Conservation (phyloP, 2,113 vertebrate genomes). For the Romanogobio albipinnatus region DNA sequence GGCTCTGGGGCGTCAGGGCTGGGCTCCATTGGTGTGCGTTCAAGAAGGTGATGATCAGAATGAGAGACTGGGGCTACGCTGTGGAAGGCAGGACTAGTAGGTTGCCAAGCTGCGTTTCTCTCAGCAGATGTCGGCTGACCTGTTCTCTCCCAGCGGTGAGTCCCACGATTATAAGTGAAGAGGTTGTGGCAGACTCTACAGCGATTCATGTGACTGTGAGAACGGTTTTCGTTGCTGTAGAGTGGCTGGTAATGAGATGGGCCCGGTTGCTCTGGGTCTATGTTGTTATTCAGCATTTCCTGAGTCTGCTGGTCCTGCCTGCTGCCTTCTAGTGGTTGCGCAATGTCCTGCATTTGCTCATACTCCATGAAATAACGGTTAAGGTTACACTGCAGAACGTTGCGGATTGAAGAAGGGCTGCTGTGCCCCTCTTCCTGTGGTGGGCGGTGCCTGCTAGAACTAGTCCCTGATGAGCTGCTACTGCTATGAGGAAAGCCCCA, state of each 20-base stretch:
- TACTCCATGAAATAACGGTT: constrained; percentile 97
- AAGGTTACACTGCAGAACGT: constrained; percentile 93
- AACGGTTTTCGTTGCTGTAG: constrained; percentile 78
- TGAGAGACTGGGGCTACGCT: constrained; percentile 69
- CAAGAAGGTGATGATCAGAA: constrained; percentile 77
- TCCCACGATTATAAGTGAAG: constrained; percentile 95
- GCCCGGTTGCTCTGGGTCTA: constrained; percentile 88
- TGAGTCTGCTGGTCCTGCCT: constrained; percentile 78
- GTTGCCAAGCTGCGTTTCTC: constrained; percentile 72
- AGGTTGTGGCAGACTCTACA: constrained; percentile 97
- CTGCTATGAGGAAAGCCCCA: constrained; percentile 52
- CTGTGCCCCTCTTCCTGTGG: constrained; percentile 69
- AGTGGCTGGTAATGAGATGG: constrained; percentile 83
- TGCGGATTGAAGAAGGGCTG: constrained; percentile 82
- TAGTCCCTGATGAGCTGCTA: constrained; percentile 68
- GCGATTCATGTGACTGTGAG: constrained; percentile 83
- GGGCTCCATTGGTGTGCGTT: constrained; percentile 71
- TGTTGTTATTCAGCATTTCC: constrained; percentile 94
- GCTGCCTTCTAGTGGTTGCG: constrained; percentile 80
- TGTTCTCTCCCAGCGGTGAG: constrained; percentile 94
- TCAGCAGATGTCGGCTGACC: constrained; percentile 70
- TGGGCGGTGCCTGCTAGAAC: constrained; percentile 78
- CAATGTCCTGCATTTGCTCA: constrained; percentile 90
- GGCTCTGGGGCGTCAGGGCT: constrained; percentile 75
- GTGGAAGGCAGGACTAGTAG: constrained; percentile 71